These are phyloP conservation scores for Standfussiana lucernea DNA, from an alignment of 2,888 invertebrate species.

Conservation along the genomic window DNA sequence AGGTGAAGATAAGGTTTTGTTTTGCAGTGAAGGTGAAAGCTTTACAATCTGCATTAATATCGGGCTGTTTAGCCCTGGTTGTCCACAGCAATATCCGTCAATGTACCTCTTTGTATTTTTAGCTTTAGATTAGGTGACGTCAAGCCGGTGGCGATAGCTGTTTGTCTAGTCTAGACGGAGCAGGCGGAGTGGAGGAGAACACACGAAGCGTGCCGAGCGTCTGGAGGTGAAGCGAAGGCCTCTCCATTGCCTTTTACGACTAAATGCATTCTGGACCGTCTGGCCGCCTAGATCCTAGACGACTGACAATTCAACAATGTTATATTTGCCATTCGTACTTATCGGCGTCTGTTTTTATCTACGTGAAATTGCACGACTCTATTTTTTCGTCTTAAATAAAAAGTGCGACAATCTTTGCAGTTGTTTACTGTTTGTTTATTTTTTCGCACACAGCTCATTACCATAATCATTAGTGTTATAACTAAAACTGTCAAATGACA, in stretches of 20 bases:
- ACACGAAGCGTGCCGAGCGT: conserved; percentile 81
- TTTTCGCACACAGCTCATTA: conserved; percentile 2
- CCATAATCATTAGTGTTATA: not conserved
- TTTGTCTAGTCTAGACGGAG: conserved; percentile 84
- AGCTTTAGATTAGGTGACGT: conserved; percentile 66
- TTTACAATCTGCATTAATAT: conserved; percentile 27
- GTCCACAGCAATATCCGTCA: conserved; percentile 43
- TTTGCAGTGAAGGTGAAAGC: conserved; percentile 16
- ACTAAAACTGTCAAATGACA: not conserved
- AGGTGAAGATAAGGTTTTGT: not conserved
- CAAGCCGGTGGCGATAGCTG: conserved; percentile 73
- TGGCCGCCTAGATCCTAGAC: conserved; percentile 66
- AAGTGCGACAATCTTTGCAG: not conserved
- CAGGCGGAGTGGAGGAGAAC: conserved; percentile 79
- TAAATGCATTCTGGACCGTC: conserved; percentile 79
- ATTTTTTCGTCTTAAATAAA: not conserved
- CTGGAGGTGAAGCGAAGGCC: conserved; percentile 86
- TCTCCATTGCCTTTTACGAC: conserved; percentile 77
- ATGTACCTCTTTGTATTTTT: conserved; percentile 54
- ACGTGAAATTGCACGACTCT: conserved; percentile 7
- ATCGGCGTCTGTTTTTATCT: conserved; percentile 31
- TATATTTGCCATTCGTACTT: conserved; percentile 45
- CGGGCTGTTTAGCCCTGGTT: conserved; percentile 12
- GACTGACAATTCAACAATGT: conserved; percentile 50
- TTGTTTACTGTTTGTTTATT: not conserved